Base-by-base conservation (phyloP, 2,888 invertebrate species). In the Drosophila macrospina region DNA sequence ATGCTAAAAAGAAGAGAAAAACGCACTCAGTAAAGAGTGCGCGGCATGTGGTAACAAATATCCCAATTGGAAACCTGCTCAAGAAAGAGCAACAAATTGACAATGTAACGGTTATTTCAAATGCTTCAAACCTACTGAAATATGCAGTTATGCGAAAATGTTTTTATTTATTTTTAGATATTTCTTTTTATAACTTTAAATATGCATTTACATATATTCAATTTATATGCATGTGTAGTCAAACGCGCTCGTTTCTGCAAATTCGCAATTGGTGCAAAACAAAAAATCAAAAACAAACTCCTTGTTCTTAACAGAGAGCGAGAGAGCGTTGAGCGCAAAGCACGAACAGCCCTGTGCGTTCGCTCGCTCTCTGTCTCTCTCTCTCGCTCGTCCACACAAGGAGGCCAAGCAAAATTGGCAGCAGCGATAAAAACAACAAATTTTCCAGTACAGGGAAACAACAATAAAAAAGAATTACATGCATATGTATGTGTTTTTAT, bases 381-480 rank as follows among this genome's bases (percentile, higher is more conserved):
- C 48, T 10, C 20, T 39, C 11, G 16, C 20, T 39, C 39, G 16
- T 20, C 2, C 39, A 39, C 11, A 37, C 47, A 59, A 60, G 59
- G 42, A 47, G 63, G 16, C 37, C 13, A 34, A 59, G 69, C 68
- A 52, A 77, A 77, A 73, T 76, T 76, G 77, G 72, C 73, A 77
- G 47, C 42, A 66, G 62, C 64, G 80, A 83, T 54, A 82, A 83
- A 81, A 74, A 78, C 71, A 75, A 63, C 62, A 80, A 79, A 79
- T 81, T 79, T 77, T 65, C 67, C 65, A 75, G 67, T 50, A 78
- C 79, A 75, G 61, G 71, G 69, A 74, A 81, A 52, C 64, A 74
- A 73, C 59, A 81, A 76, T 59, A 73, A 72, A 72, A 69, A 48
- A 47, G 64, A 63, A 64, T 57, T 63, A 76, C 52, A 59, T 32